Evolutionary conservation across 1,140 invertebrate species (phyloP).

Genomic region (Homarus americanus): DNA sequence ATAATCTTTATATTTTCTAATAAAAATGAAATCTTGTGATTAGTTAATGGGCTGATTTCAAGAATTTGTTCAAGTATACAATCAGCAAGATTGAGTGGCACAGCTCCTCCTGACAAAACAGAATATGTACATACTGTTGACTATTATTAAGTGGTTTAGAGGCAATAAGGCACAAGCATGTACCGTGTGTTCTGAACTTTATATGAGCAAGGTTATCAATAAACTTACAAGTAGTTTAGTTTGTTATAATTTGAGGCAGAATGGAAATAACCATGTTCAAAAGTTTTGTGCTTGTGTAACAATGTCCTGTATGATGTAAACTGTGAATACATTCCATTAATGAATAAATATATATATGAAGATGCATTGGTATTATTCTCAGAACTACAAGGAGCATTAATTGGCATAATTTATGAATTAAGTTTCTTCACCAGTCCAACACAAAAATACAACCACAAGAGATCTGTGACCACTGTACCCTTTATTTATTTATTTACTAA

Average conservation of each 20-base stretch:
- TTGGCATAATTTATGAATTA: too few species aligned
- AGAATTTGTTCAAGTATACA: background rate
- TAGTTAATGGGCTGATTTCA: background rate
- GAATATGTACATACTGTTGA: slow-evolving; percentile 39
- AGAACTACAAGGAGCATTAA: too few species aligned
- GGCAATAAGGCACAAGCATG: slow-evolving; percentile 39
- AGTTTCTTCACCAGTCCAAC: too few species aligned
- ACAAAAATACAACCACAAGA: too few species aligned
- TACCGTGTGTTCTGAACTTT: background rate
- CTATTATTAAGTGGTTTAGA: slow-evolving; percentile 39
- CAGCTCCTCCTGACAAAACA: background rate
- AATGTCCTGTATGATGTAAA: slow-evolving; percentile 32
- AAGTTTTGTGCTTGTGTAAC: slow-evolving; percentile 43
- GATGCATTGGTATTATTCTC: too few species aligned
- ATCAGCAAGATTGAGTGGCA: background rate
- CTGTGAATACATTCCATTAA: slow-evolving; percentile 32
- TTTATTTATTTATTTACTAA: too few species aligned
- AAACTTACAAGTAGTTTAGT: background rate
- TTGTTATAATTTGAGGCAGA: background rate
- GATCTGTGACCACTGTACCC: too few species aligned
- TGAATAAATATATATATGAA: slow-evolving; percentile 20
- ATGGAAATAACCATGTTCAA: slow-evolving; percentile 8
- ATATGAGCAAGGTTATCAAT: slow-evolving; percentile 13
- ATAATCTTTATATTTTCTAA: background rate
- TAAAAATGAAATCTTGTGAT: background rate